Percentiles rank a stretch among this genome's conserved stretches.
Conservation (phyloP, 2,113 vertebrate species). For the Stictonetta naevosa region DNA sequence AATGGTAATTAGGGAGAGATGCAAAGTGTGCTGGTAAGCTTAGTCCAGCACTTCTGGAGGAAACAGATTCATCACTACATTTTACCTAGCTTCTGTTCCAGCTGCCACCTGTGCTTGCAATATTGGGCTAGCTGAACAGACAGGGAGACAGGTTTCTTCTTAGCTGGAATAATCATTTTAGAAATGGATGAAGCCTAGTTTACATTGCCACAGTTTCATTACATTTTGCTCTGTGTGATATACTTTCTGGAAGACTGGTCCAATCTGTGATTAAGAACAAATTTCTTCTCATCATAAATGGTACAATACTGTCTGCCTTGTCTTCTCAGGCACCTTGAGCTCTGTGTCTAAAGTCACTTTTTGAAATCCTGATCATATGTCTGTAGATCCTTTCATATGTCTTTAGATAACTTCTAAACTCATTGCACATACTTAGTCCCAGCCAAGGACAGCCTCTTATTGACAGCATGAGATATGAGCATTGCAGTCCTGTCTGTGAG, state of each 20-base stretch:
- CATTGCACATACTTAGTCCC: background rate
- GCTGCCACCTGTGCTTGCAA: background rate
- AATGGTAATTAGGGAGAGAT: background rate
- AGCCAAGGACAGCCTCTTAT: background rate
- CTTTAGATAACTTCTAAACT: background rate
- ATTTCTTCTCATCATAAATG: background rate
- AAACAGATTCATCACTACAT: background rate
- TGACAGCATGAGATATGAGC: background rate
- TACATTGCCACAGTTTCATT: background rate
- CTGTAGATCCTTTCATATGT: background rate
- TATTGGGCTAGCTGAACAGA: background rate
- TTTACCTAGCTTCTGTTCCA: background rate
- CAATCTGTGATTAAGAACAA: background rate
- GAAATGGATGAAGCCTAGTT: background rate
- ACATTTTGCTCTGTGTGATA: background rate
- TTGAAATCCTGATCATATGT: background rate
- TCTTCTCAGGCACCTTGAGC: background rate
- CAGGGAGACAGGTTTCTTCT: background rate
- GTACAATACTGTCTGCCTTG: background rate
- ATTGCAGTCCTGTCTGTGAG: background rate
- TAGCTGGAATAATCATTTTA: background rate
- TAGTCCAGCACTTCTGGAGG: background rate
- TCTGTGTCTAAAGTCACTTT: background rate
- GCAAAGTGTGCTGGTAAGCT: background rate
- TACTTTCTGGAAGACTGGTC: background rate